Conservation (phyloP, 2,113 vertebrate species). For the Bungarus multicinctus region DNA sequence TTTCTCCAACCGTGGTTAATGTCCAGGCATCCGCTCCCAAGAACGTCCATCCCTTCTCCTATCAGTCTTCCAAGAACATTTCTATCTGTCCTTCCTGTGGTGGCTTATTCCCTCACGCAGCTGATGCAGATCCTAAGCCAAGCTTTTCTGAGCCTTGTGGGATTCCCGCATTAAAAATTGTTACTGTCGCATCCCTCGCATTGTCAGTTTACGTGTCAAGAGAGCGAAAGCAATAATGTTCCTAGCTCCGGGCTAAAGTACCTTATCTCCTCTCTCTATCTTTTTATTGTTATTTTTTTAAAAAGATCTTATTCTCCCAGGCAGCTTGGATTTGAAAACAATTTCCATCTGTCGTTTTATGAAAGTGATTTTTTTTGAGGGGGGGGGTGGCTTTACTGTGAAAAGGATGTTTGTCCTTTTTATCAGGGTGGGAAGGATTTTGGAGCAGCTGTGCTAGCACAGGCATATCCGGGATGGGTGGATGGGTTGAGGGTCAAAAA, state of each 20-base stretch:
- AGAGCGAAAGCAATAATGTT: slow-evolving; percentile 1
- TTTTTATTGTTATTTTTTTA: neutral
- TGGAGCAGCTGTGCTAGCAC: neutral
- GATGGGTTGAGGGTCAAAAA: neutral
- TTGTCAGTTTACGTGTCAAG: neutral
- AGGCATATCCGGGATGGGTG: neutral
- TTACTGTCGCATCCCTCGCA: neutral
- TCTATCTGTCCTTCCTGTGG: neutral
- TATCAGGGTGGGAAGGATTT: neutral
- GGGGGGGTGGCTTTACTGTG: neutral
- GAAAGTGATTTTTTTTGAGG: neutral
- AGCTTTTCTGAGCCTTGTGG: neutral
- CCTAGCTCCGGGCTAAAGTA: neutral
- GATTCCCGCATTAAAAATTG: neutral
- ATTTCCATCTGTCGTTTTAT: neutral
- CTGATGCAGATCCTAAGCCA: neutral
- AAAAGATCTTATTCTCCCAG: neutral
- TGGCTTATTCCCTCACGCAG: neutral
- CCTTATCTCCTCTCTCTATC: neutral
- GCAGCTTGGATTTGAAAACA: neutral
- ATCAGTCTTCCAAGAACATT: neutral
- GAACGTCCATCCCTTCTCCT: neutral
- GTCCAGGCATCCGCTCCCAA: neutral
- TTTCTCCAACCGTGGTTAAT: neutral
- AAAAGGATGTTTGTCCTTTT: neutral